Evolutionary conservation across 2,113 vertebrate species (phyloP), one percentile per base, ranked within the genome.

Genomic region (Numenius arquata): DNA sequence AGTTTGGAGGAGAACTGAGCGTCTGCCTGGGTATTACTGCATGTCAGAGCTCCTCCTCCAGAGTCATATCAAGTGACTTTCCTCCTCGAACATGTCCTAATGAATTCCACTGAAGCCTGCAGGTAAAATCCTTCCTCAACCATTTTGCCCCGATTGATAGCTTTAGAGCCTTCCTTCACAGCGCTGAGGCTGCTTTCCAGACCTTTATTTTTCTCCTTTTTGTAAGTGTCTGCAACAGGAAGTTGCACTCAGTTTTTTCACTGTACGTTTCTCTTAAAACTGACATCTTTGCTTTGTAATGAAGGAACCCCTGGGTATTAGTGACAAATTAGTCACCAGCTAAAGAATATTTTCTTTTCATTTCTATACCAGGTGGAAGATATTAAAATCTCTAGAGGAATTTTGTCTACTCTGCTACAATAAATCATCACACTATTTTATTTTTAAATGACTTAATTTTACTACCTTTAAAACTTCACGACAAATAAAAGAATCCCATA

Each of bases 371-470:
- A 96, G 78, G 82, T 96, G 97, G 96, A 97, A 97, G 90, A 90
- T 70, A 96, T 95, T 96, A 97, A 82, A 96, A 95, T 52, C 81
- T 75, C 52, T 10, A 75, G 94, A 90, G 91, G 91, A 86, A 88
- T 86, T 91, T 94, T 53, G 63, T 72, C 87, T 70, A 71, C 85
- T 74, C 40, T 77, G 59, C 76, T 62, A 85, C 85, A 92, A 97
- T 97, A 96, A 97, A 96, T 97, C 97, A 98, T 88, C 92, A 68
- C 93, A 95, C 73, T 70, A 83, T 86, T 96, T 93, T 92, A 48
- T 90, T 95, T 41, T 76, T 87, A 95, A 92, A 70, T 86, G 85
- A 94, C 88, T 96, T 95, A 95, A 96, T 96, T 96, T 97, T 95
- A 95, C 82, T 95, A 75, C 94, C 79, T 91, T 83, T 91, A 95